Evolutionary conservation across 2,888 invertebrate genomes (phyloP), one percentile per base, ranked within the genome.

Genomic region (Rhagonycha fulva): DNA sequence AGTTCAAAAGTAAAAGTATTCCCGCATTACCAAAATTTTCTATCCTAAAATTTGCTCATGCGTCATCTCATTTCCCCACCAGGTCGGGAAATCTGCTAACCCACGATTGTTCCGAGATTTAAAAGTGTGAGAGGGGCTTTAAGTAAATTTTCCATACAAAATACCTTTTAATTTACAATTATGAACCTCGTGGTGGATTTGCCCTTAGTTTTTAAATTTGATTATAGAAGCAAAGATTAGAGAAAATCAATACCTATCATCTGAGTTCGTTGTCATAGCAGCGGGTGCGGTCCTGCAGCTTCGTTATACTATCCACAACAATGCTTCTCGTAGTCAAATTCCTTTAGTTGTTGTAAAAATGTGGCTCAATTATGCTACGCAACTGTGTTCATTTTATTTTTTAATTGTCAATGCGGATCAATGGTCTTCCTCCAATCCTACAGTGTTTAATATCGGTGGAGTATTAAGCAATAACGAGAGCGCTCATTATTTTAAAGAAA

Each of bases 361-460:
- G 63, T 66, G 23, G 63, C 23, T 61, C 19, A n/a, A 47, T 47
- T 47, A n/a, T 47, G 47, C 47, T 47, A 10, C 47, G 7, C 47
- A 47, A 47, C 7, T 47, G 47, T 30, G 28, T 23, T 14, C n/a
- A 67, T 66, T 47, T 70, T 66, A 28, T 63, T 70, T 62, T 63
- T 71, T 60, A 19, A 61, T 73, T 26, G 66, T 78, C 11, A 66
- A 71, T 4, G 80, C 80, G 5, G 85, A 85, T 68, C 78, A 81
- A 26, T 84, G 85, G 84, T 80, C 81, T 60, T 81, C 82, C 10
- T 76, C 81, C 10, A 87, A 87, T 82, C 87, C 87, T 3, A 86
- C 85, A 7, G 86, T 92, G 81, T 97, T 94, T 88, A 96, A 96
- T 85, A 96, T 98, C 77, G 97, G 97, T 19, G 97, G 97, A n/a